Evolutionary conservation across 35 echinoderm and acorn worm genomes (phyloP).

Genomic region (Heliocidaris erythrogramma): DNA sequence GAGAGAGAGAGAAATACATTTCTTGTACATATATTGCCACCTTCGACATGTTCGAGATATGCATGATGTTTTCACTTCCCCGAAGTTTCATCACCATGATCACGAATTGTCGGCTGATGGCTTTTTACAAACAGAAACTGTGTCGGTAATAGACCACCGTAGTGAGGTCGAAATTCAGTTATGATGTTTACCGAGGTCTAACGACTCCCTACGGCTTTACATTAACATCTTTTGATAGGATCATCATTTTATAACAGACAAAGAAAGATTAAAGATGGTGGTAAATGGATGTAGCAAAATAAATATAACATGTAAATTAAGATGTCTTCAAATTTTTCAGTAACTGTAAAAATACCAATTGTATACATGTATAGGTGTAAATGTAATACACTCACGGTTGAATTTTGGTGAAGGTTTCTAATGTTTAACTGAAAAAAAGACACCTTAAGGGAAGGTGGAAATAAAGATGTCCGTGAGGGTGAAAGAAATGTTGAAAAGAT

Average conservation of each 20-base stretch:
- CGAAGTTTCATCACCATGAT: neutral
- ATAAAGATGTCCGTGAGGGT: too few species aligned
- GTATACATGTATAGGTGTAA: too few species aligned
- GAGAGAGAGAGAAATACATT: neutral
- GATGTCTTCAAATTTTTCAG: too few species aligned
- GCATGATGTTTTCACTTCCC: neutral
- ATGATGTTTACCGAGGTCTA: neutral
- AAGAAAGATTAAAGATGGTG: neutral
- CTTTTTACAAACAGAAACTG: constrained; percentile 4
- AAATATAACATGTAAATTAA: too few species aligned
- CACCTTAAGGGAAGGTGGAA: too few species aligned
- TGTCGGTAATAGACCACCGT: neutral
- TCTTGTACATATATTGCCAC: neutral
- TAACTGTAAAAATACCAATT: too few species aligned
- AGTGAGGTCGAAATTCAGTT: neutral
- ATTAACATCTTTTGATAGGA: neutral
- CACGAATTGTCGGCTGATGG: neutral
- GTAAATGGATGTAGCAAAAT: neutral
- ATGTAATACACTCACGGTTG: too few species aligned
- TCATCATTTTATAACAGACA: neutral
- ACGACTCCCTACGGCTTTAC: neutral
- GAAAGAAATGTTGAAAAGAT: too few species aligned
- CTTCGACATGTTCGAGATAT: neutral
- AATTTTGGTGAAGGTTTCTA: too few species aligned
- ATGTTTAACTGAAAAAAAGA: too few species aligned